Evolutionary conservation across 2,888 invertebrate genomes (phyloP).

Genomic region (Rhopalosiphum nymphaeae): DNA sequence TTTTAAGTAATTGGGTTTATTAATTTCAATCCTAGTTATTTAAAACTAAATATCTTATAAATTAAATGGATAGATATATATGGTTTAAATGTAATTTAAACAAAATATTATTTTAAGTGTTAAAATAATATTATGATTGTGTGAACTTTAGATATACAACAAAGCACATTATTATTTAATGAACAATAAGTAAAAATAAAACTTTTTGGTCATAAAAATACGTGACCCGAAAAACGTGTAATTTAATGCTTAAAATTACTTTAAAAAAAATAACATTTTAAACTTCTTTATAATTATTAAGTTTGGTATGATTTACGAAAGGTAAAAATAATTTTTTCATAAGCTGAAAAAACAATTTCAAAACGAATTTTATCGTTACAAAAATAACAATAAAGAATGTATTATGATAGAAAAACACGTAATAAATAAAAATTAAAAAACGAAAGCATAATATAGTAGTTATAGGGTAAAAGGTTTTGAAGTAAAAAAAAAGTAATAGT

Average conservation of each 20-base stretch:
- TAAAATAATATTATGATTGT: background rate
- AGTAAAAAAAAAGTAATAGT: background rate
- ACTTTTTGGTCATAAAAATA: slow-evolving; percentile 16
- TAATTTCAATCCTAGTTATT: background rate
- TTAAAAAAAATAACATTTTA: background rate
- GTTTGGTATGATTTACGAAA: slow-evolving; percentile 15
- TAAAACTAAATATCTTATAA: background rate
- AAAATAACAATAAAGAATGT: slow-evolving; percentile 15
- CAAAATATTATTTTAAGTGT: background rate
- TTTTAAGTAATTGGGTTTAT: background rate
- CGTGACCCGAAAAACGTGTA: background rate
- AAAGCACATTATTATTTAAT: background rate
- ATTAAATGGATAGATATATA: background rate
- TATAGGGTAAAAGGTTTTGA: background rate
- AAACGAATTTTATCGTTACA: background rate
- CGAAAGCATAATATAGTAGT: background rate
- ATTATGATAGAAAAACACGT: background rate
- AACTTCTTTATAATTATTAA: slow-evolving; percentile 5
- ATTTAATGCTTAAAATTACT: background rate
- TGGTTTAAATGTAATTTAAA: background rate
- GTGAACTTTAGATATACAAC: background rate
- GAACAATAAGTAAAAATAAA: background rate
- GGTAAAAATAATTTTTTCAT: background rate
- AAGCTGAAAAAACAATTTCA: slow-evolving; percentile 19
- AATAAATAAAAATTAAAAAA: slow-evolving; percentile 21